These are phyloP conservation scores for Myotis davidii DNA, from an alignment of 2,113 vertebrate genomes.

Conservation along the genomic window DNA sequence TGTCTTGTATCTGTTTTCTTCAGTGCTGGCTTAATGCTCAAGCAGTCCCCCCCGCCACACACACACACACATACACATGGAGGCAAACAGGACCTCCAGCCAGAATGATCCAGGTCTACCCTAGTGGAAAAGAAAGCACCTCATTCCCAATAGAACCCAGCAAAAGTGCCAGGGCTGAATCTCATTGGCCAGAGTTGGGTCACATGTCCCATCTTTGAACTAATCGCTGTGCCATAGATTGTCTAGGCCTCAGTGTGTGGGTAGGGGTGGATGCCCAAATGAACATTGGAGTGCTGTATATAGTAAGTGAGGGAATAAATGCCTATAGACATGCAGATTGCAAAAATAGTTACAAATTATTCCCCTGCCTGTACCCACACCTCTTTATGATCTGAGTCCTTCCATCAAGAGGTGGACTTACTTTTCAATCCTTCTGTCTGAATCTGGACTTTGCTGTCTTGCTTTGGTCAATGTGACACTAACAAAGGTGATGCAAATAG, in stretches of 20 bases:
- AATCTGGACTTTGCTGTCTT: neutral
- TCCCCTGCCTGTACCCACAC: neutral
- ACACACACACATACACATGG: neutral
- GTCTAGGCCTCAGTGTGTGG: neutral
- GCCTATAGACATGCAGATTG: neutral
- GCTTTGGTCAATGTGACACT: neutral
- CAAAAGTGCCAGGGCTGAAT: neutral
- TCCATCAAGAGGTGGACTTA: neutral
- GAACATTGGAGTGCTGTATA: neutral
- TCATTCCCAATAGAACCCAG: neutral
- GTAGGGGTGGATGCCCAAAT: neutral
- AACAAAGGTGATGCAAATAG: neutral
- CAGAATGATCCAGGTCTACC: neutral
- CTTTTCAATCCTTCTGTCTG: neutral
- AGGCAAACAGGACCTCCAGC: neutral
- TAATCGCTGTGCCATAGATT: neutral
- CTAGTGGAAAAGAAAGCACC: neutral
- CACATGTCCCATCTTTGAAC: neutral
- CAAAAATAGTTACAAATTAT: neutral
- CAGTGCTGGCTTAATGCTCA: neutral
- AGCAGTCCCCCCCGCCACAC: neutral
- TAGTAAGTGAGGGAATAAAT: neutral
- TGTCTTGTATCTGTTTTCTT: neutral
- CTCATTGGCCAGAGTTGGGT: neutral
- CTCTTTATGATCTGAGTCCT: neutral